These are phyloP conservation scores for Scomber japonicus DNA, from an alignment of 2,113 vertebrate genomes.

Conservation along the genomic window DNA sequence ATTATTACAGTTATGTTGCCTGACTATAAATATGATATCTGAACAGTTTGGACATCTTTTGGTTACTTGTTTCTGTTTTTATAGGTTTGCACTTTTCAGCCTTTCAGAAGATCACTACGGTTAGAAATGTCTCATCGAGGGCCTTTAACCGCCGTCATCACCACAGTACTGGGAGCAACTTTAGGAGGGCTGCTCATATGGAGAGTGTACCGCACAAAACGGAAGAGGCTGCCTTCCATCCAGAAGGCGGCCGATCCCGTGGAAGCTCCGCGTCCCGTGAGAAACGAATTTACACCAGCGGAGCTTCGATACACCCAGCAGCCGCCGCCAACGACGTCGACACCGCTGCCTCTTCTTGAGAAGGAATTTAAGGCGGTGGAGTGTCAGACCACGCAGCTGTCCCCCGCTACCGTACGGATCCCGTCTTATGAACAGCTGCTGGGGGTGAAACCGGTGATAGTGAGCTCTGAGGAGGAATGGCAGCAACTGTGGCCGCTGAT, in stretches of 20 bases:
- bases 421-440: conserved; percentile 84
- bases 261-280: conserved; percentile 18
- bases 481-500: conserved; percentile 86
- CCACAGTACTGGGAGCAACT: conserved; percentile 87
- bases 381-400: conserved; percentile 27
- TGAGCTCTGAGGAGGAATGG: conserved; percentile 91
- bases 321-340: not conserved
- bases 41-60: not conserved
- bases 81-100: conserved; percentile 37
- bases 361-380: conserved; percentile 28
- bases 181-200: conserved; percentile 91
- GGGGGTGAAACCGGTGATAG: conserved; percentile 83
- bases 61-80: not conserved
- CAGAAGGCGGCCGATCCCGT: conserved; percentile 46
- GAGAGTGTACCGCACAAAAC: conserved; percentile 79
- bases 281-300: not conserved
- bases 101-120: conserved; percentile 1
- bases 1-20: no score
- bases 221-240: conserved; percentile 70
- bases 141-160: conserved; percentile 85
- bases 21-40: no score
- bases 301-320: conserved; percentile 4
- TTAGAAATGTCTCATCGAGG: conserved; percentile 88
- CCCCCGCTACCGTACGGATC: conserved; percentile 51
- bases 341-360: not conserved